A percentile compares a stretch with the other conserved stretches of the same genome.
These are phyloP conservation scores for Augochlorella aurata DNA, from an alignment of 2,888 invertebrate genomes.

Conservation along the genomic window DNA sequence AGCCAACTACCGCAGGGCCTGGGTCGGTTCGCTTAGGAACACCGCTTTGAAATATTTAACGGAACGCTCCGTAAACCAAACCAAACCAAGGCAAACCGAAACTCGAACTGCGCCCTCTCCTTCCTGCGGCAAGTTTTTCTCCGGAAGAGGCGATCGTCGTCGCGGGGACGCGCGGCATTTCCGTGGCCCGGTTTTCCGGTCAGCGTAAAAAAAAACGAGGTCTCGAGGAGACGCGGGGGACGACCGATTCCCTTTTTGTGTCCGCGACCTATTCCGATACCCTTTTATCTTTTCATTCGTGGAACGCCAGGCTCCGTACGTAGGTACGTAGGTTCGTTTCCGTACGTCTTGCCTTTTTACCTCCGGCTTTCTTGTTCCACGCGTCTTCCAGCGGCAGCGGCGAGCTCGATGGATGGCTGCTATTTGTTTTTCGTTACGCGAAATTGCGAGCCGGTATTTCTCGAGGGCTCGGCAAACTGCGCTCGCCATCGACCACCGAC, in stretches of 20 bases:
- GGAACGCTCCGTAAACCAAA: conserved; percentile 50
- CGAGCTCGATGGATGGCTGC: conserved; percentile 65
- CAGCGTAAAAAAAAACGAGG: conserved; percentile 8
- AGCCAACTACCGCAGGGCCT: conserved; percentile 37
- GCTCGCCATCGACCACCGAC: conserved; percentile 72
- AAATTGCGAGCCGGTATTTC: conserved; percentile 72
- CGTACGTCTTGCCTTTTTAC: conserved; percentile 24
- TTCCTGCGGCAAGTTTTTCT: background rate
- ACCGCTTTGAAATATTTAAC: conserved; percentile 64
- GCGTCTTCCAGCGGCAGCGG: conserved; percentile 37
- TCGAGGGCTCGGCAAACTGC: conserved; percentile 74
- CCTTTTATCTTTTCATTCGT: conserved; percentile 28
- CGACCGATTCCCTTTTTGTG: background rate
- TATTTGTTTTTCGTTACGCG: conserved; percentile 78
- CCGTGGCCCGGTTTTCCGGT: no score
- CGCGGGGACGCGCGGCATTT: conserved; percentile 3
- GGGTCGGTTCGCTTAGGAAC: conserved; percentile 36
- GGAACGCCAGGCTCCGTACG: background rate
- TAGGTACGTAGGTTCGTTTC: conserved; percentile 7
- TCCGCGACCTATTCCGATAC: background rate
- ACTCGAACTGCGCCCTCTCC: conserved; percentile 9
- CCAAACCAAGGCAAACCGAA: conserved; percentile 31
- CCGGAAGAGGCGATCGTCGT: background rate
- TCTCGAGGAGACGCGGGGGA: background rate
- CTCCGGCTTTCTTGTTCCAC: conserved; percentile 24